These are phyloP conservation scores for Nesogale talazaci DNA, from an alignment of 2,113 vertebrate species.

Conservation along the genomic window DNA sequence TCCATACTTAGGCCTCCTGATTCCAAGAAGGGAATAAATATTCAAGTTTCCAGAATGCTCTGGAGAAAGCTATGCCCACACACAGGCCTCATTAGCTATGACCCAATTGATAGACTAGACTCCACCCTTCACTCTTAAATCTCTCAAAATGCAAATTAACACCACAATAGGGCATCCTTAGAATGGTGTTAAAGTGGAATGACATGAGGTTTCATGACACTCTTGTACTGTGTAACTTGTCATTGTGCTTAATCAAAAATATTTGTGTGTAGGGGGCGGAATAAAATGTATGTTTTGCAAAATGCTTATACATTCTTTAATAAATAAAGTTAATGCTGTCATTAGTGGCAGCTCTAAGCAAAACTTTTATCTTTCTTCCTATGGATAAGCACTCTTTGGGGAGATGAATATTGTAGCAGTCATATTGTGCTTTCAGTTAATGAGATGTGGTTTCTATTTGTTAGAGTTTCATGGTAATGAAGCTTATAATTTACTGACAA, in stretches of 20 bases:
- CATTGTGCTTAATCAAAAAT: slow-evolving; percentile 71
- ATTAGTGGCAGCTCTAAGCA: slow-evolving; percentile 84
- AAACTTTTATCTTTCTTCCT: slow-evolving; percentile 80
- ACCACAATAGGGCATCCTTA: slow-evolving; percentile 8
- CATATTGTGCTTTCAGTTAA: slow-evolving; percentile 85
- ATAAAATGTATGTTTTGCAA: slow-evolving; percentile 78
- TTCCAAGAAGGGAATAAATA: no score
- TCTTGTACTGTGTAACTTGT: slow-evolving; percentile 26
- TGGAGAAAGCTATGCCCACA: no score
- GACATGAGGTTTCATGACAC: slow-evolving; percentile 65
- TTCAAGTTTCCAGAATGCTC: no score
- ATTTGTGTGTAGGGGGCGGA: not conserved
- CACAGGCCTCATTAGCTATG: no score
- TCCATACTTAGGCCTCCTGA: no score
- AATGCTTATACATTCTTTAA: slow-evolving; percentile 79
- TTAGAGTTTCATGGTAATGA: slow-evolving; percentile 86
- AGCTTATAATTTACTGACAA: slow-evolving; percentile 87
- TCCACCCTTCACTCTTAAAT: no score
- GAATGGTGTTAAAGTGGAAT: slow-evolving; percentile 33
- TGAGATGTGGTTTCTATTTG: slow-evolving; percentile 86
- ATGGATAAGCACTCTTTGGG: slow-evolving; percentile 83
- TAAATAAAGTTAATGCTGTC: slow-evolving; percentile 84
- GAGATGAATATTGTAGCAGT: slow-evolving; percentile 85
- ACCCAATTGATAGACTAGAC: no score
- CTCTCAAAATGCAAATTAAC: no score